Percentiles rank a stretch among this genome's conserved stretches.
These are phyloP conservation scores for Mongoloraphidia duomilia DNA, from an alignment of 2,888 invertebrate genomes.

Conservation along the genomic window DNA sequence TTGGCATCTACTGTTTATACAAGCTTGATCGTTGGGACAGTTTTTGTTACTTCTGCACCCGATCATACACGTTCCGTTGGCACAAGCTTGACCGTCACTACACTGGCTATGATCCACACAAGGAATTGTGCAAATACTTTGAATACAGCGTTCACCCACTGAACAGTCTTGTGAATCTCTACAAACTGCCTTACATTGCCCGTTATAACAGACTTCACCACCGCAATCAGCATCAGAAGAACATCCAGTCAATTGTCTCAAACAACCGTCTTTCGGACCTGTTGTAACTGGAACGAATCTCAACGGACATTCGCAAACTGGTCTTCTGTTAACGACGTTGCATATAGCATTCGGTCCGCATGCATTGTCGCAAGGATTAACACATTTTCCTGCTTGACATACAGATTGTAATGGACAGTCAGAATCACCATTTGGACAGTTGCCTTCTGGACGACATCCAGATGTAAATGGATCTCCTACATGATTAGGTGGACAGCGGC, in stretches of 20 bases:
- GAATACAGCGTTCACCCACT: conserved; percentile 59
- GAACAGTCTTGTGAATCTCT: conserved; percentile 64
- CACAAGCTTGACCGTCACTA: conserved; percentile 62
- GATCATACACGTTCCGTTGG: conserved; percentile 60
- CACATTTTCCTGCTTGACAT: conserved; percentile 55
- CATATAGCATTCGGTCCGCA: conserved; percentile 76
- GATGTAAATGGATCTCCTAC: conserved; percentile 60
- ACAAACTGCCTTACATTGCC: conserved; percentile 74
- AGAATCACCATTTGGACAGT: conserved; percentile 52
- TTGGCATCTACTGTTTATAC: conserved; percentile 70
- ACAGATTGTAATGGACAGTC: conserved; percentile 65
- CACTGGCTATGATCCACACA: conserved; percentile 75
- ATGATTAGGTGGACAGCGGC: conserved; percentile 62
- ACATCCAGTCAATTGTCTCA: conserved; percentile 53
- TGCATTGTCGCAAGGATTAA: conserved; percentile 67
- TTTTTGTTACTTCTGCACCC: conserved; percentile 77
- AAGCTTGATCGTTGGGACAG: conserved; percentile 61
- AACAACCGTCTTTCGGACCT: conserved; percentile 52
- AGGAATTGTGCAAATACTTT: conserved; percentile 64
- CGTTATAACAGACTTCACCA: conserved; percentile 63
- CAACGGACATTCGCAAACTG: conserved; percentile 64
- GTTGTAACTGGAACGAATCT: conserved; percentile 57
- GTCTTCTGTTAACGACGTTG: conserved; percentile 57
- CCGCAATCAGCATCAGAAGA: conserved; percentile 58
- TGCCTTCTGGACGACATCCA: conserved; percentile 67